Conservation (phyloP, 1,140 invertebrate genomes). For the Diplogasteroides magnus region DNA sequence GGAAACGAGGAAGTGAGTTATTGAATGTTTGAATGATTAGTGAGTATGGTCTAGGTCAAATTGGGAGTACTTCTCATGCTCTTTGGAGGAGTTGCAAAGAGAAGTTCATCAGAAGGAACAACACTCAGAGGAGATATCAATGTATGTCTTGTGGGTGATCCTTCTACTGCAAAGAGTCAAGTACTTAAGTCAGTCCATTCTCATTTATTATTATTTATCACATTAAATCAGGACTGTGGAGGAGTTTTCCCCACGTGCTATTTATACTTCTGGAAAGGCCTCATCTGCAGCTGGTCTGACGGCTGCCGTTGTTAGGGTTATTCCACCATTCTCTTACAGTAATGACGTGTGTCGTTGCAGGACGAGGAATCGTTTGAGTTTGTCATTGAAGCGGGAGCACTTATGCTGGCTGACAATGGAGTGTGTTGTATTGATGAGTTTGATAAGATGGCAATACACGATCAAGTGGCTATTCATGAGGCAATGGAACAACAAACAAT, state of each 20-base stretch:
- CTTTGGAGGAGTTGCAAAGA: constrained; percentile 92
- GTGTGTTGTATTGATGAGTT: constrained; percentile 99
- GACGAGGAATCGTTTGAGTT: constrained; percentile 97
- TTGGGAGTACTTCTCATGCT: constrained; percentile 87
- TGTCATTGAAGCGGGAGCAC: constrained; percentile 96
- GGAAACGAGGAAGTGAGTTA: constrained; percentile 79
- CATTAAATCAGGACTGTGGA: constrained; percentile 65
- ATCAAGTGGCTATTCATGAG: constrained; percentile 98
- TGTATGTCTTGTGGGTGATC: constrained; percentile 95
- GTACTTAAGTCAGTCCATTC: constrained; percentile 75
- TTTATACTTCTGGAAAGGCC: constrained; percentile 97
- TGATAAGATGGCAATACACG: constrained; percentile 95
- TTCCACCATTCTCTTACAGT: not conserved
- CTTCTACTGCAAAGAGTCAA: constrained; percentile 96
- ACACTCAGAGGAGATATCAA: constrained; percentile 90
- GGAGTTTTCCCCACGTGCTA: constrained; percentile 86
- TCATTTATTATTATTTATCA: constrained; percentile 16
- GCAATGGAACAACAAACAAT: constrained; percentile 99
- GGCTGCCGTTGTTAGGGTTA: constrained; percentile 79
- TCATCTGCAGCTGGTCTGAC: constrained; percentile 94
- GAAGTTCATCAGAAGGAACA: constrained; percentile 76
- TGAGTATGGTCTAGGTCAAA: constrained; percentile 64
- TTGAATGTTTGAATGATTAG: not conserved
- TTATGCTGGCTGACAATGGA: constrained; percentile 96
- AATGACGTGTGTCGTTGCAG: not conserved